Evolutionary conservation across 2,888 invertebrate species (phyloP), one percentile per base, ranked within the genome.

Genomic region (Noctua janthe): DNA sequence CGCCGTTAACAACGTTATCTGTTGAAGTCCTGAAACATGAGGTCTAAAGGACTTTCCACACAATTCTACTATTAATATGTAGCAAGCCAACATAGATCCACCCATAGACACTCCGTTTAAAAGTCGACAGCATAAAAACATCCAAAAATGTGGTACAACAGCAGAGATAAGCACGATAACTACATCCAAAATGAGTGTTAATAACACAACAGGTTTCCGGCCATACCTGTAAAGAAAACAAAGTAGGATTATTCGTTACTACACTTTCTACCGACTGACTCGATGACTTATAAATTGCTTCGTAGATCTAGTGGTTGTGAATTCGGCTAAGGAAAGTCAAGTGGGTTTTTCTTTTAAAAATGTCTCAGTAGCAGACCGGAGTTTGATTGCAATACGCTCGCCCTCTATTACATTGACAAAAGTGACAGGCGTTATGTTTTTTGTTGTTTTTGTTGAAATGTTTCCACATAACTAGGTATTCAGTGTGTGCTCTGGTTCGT

Each of bases 1-100:
- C 7, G 97, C 97, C n/a, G 97, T 80, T 54, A 97, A 92, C 87
- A 97, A 97, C 17, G 97, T 96, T 70, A 97, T 91, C 86, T 98
- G 97, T 71, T 95, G 95, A 1, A 98, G 89, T 47, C 97, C 97
- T 8, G 97, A 96, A 23, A 97, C 92, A 77, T 97, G 97, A 0
- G 97, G 97, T 85, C 97, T 93, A 93, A 96, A 96, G 7, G 95
- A 95, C 82, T 96, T 96, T 59, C 97, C 98, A 78, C 97, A 96
- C 47, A 98, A 94, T 94, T 98, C 98, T 92, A 98, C 97, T 47
- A 97, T 94, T 49, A 98, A 95, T 73, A 98, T 97, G 88, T 98
- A 98, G 87, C 97, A 97, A 84, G 97, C 97, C 54, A 98, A 97
- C 97, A 98, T 98, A 3, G 97, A 97, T 54, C 98, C 98, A 83